These are phyloP conservation scores for Nannospalax galili DNA, from an alignment of 2,113 vertebrate species.

Conservation along the genomic window DNA sequence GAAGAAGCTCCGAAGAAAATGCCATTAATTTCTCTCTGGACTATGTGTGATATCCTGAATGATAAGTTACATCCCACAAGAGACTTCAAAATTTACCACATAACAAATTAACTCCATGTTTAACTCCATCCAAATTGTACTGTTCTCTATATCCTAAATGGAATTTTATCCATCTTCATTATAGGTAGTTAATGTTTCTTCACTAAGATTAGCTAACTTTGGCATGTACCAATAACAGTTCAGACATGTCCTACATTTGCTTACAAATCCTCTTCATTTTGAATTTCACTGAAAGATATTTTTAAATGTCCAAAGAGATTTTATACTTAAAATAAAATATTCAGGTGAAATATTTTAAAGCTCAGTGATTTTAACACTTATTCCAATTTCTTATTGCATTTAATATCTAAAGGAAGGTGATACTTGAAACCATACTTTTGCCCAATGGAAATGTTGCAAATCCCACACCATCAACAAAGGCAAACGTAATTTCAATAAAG, in stretches of 20 bases:
- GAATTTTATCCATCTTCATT: background rate
- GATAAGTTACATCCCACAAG: background rate
- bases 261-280: background rate
- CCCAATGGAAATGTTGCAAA: background rate
- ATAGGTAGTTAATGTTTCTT: background rate
- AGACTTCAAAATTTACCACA: background rate
- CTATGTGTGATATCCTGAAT: background rate
- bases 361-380: background rate
- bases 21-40: background rate
- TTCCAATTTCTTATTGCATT: background rate
- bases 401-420: background rate
- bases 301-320: background rate
- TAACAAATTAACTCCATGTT: background rate
- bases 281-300: background rate
- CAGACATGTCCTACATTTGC: background rate
- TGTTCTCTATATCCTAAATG: background rate
- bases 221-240: background rate
- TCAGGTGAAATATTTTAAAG: slow-evolving; percentile 24
- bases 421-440: background rate
- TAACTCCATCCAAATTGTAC: too few relatives aligned
- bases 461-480: background rate
- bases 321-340: background rate
- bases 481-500: background rate
- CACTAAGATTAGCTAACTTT: slow-evolving; percentile 11
- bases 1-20: background rate